Evolutionary conservation across 2,113 vertebrate species (phyloP), one percentile per base, ranked within the genome.

Genomic region (Dinomys branickii): DNA sequence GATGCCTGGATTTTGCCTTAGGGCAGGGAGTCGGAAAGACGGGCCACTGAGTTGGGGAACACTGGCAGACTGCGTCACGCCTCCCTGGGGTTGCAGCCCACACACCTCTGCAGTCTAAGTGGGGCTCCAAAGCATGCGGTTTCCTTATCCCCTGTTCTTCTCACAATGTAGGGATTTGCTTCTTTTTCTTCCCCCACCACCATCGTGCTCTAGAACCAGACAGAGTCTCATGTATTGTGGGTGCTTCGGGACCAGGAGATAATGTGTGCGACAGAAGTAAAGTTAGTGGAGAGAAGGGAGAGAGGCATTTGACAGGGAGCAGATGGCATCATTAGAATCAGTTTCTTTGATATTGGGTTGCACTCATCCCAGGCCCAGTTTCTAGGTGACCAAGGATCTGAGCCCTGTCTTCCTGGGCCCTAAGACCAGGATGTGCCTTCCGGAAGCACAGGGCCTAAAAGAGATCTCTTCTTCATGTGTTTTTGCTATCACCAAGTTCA

Each of bases 61-160:
- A 28, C 16, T 24, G 5, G 26, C 10, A 78, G 52, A 20, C 13
- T 20, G 13, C 24, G 28, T 5, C 3, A 7, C 41, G 47, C 52
- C 17, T n/a, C 24, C 20, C 8, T 1, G 24, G 7, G n/a, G 20
- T 52, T 33, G 26, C 19, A n/a, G 65, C 11, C 61, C 3, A 26
- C 5, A 11, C 10, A 14, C 16, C 3, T 5, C 67, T n/a, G 3
- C 1, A 7, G 52, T 30, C 52, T 85, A n/a, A 20, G 0, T 17
- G 14, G 3, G 14, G 35, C 41, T 87, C 90, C 59, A 61, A 0
- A 3, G 10, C 3, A 30, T 5, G 28, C 84, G 16, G 20, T 63
- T 59, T 65, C 78, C 71, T 50, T 35, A 16, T 38, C 7, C 38
- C 14, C 14, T 22, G 6, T 9, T 19, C 88, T 71, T 63, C 50